Percentiles rank a stretch among this genome's conserved stretches.
Conservation (phyloP, 2,797 vertebrate species). For the Fistularia commersonii region DNA sequence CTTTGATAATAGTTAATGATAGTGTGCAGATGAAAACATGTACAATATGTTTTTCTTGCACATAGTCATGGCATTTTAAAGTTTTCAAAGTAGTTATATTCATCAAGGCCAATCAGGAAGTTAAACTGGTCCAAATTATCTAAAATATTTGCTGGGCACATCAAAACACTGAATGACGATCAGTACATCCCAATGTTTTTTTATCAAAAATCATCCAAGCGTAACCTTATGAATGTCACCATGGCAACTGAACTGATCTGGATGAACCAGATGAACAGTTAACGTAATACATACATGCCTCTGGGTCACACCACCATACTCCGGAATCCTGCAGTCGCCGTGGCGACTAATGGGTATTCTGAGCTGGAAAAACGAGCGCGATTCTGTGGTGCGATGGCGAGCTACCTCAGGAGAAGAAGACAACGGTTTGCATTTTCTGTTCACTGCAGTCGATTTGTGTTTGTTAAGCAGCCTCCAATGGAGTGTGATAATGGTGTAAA, state of each 20-base stretch:
- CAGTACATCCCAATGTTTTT: too few species aligned
- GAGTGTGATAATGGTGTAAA: conserved; percentile 46
- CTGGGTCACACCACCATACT: conserved; percentile 8
- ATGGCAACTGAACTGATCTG: conserved; percentile 23
- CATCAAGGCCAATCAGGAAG: too few species aligned
- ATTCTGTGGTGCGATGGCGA: conserved; percentile 6
- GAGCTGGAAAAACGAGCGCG: background rate
- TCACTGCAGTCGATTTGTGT: conserved; percentile 49
- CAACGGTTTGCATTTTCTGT: conserved; percentile 47
- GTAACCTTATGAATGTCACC: conserved; percentile 9
- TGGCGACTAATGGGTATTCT: background rate
- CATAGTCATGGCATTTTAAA: too few species aligned
- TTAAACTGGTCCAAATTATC: too few species aligned
- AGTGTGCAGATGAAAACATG: too few species aligned
- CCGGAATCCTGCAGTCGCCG: background rate
- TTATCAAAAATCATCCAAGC: too few species aligned
- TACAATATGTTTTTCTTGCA: too few species aligned
- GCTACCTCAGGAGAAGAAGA: conserved; percentile 17
- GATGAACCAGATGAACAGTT: background rate
- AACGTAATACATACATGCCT: background rate
- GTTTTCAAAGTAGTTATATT: too few species aligned
- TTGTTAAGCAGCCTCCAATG: conserved; percentile 49
- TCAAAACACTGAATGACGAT: too few species aligned
- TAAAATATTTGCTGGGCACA: too few species aligned
- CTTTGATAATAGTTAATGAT: too few species aligned